A percentile compares a stretch with the other conserved stretches of the same genome.
phyloP scores from a whole-genome alignment of 1,140 invertebrate species.

The Himalopsyche phryganea region DNA sequence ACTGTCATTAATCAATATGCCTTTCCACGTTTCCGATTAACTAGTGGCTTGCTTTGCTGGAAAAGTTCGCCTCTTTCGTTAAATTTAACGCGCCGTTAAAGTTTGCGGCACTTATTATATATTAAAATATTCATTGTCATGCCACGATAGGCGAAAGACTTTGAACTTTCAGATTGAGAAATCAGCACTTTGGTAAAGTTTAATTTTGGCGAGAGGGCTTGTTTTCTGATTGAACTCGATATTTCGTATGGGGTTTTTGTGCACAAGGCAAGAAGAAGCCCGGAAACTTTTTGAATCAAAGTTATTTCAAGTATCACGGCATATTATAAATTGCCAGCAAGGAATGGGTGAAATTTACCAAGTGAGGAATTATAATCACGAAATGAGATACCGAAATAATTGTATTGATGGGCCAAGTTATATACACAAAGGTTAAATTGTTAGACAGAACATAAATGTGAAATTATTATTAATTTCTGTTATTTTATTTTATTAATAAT shows the following conservation, averaged over 20 bases:
- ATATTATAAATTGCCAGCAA: too few species aligned
- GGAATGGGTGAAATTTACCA: too few species aligned
- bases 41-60: background rate
- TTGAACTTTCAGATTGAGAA: slow-evolving; percentile 26
- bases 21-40: slow-evolving; percentile 10
- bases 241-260: background rate
- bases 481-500: too few species aligned
- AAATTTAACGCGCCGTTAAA: slow-evolving; percentile 21
- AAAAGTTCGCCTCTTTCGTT: slow-evolving; percentile 6
- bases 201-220: slow-evolving; percentile 16
- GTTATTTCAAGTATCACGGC: slow-evolving; percentile 6
- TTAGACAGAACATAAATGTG: too few species aligned
- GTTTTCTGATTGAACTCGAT: slow-evolving; percentile 7
- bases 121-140: slow-evolving; percentile 31
- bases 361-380: too few species aligned
- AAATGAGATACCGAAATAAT: too few species aligned
- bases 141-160: slow-evolving; percentile 17
- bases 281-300: slow-evolving; percentile 9
- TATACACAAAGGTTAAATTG: too few species aligned
- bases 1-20: slow-evolving; percentile 19
- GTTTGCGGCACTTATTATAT: slow-evolving; percentile 17
- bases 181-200: slow-evolving; percentile 25
- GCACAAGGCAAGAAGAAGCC: slow-evolving; percentile 1
- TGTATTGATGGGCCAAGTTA: too few species aligned
- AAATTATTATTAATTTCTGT: too few species aligned